phyloP scores from a whole-genome alignment of 2,113 vertebrate species.

The Pipra filicauda region DNA sequence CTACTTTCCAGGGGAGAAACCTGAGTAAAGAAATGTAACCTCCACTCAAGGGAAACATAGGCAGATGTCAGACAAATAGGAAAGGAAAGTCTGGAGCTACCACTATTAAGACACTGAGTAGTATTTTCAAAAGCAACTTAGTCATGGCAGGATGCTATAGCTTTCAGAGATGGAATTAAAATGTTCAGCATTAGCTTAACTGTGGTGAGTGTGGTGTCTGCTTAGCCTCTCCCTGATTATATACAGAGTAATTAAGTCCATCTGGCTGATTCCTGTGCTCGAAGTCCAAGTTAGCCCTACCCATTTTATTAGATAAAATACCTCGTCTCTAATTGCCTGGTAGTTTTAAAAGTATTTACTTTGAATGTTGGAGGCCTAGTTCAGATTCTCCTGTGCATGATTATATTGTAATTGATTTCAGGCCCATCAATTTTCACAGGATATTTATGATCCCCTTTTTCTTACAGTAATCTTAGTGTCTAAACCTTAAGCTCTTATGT shows the following conservation, averaged over 20 bases:
- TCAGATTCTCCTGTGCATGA: not conserved
- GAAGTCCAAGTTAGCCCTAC: not conserved
- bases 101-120: not conserved
- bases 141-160: not conserved
- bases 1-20: not conserved
- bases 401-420: not conserved
- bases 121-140: not conserved
- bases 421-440: not conserved
- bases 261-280: not conserved
- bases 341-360: not conserved
- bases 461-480: not conserved
- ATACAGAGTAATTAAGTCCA: not conserved
- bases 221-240: not conserved
- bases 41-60: not conserved
- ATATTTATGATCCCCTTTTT: not conserved
- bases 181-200: not conserved
- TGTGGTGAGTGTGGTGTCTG: not conserved
- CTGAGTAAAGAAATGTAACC: not conserved
- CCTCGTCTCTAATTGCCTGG: not conserved
- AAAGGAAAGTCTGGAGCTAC: not conserved
- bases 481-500: not conserved
- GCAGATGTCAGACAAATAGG: not conserved
- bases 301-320: not conserved
- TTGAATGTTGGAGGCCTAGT: not conserved
- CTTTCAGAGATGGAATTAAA: not conserved